Percentiles rank a stretch among this genome's conserved stretches.
Conservation (phyloP, 2,888 invertebrate species). For the Diogma glabrata region DNA sequence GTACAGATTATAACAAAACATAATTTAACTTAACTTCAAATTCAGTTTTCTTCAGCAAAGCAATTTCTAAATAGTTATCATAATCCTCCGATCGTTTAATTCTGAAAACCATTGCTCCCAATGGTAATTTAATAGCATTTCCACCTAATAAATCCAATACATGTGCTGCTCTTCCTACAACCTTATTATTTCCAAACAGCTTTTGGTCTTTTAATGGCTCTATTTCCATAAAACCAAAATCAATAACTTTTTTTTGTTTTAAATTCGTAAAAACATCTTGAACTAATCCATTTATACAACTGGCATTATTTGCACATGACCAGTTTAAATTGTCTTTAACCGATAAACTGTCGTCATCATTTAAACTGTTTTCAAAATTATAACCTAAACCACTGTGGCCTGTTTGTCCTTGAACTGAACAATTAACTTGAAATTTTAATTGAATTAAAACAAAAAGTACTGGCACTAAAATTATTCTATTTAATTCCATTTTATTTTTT, state of each 20-base stretch:
- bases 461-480: not conserved
- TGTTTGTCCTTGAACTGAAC: no score
- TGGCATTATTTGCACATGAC: constrained; percentile 49
- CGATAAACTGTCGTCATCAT: not conserved
- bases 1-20: no score
- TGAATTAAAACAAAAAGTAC: not conserved
- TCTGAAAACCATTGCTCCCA: constrained; percentile 35
- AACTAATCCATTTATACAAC: constrained; percentile 43
- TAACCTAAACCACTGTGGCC: not conserved
- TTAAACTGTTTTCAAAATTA: not conserved
- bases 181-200: constrained; percentile 16
- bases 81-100: constrained; percentile 33
- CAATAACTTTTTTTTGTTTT: constrained; percentile 41
- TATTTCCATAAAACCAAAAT: constrained; percentile 44
- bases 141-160: constrained; percentile 31
- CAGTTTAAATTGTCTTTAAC: constrained; percentile 22
- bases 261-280: constrained; percentile 41
- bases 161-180: constrained; percentile 21
- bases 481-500: constrained; percentile 1
- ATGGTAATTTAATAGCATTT: constrained; percentile 32
- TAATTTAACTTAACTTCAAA: constrained; percentile 25
- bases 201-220: constrained; percentile 37
- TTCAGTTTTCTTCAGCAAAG: constrained; percentile 30
- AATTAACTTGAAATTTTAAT: not conserved
- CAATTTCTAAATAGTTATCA: constrained; percentile 33